Evolutionary conservation across 2,113 vertebrate genomes (phyloP).

Genomic region (Hemichromis elongatus): DNA sequence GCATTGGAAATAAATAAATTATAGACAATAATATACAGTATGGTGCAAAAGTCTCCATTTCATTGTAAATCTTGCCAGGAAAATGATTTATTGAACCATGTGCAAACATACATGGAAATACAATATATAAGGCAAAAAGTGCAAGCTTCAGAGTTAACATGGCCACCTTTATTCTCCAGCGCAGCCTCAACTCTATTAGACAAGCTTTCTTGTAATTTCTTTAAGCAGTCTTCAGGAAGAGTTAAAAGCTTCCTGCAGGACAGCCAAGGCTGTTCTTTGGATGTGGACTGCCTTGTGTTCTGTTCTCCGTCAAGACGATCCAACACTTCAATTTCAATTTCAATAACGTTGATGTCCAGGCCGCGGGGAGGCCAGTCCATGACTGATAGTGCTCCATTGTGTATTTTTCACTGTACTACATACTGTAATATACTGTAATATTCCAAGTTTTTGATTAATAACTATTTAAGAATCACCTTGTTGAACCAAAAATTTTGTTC

Average conservation of each 20-base stretch:
- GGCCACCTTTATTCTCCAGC: background rate
- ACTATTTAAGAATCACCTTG: too few species aligned
- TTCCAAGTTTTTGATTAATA: too few species aligned
- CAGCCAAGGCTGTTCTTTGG: too few species aligned
- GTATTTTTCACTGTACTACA: too few species aligned
- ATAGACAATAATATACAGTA: background rate
- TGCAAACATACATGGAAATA: background rate
- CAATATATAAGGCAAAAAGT: background rate
- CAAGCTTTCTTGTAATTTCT: background rate
- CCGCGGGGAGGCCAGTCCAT: too few species aligned
- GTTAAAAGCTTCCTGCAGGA: background rate
- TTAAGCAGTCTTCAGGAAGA: background rate
- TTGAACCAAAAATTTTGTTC: too few species aligned
- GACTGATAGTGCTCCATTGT: too few species aligned
- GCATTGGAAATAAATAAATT: background rate
- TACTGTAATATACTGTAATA: too few species aligned
- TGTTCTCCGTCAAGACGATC: too few species aligned
- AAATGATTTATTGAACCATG: background rate
- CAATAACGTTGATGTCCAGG: too few species aligned
- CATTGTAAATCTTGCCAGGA: background rate
- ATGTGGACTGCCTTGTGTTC: too few species aligned
- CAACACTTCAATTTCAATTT: too few species aligned
- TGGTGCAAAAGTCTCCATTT: background rate
- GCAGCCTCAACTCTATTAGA: background rate
- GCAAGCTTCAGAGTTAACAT: background rate